Base-by-base conservation (phyloP, 1,140 invertebrate species). In the Lethrus apterus region DNA sequence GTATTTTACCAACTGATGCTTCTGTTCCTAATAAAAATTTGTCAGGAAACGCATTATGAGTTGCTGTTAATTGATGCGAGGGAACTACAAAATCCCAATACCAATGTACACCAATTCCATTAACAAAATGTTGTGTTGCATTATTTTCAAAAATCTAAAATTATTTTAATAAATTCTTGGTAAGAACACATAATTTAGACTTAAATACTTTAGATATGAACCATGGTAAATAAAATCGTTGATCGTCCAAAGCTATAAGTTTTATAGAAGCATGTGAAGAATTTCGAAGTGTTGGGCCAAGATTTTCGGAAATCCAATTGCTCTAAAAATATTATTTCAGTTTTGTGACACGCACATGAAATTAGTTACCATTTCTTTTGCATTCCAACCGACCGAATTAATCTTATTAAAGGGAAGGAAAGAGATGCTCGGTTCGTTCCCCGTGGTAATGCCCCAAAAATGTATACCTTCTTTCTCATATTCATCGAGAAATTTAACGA, bases 41-140 rank as follows among this genome's bases (percentile, higher is more conserved):
- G 26, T 86, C 70, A 0, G 86, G 84, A 60, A 77, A 77, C 0
- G 87, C 84, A 61, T 77, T 76, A 3, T 67, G 55, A 7, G 70
- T 50, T 56, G 60, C 29, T 20, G 74, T 80, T 78, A 1, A 73
- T 74, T 4, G 60, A 32, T 21, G 0, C 91, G 57, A 1, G 78
- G 44, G 2, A 51, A 46, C 0, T 76, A 55, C 0, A 77, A 69
- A 4, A 75, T 59, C 83, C 30, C 58, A 72, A 59, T 83, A 93
- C 83, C 83, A 93, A 63, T 93, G 90, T 1, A 90, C 73, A 1
- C 72, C 88, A 3, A 91, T 70, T 11, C 88, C 89, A 60, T 81
- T 76, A 11, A 90, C 69, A 62, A 84, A 92, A 11, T 81, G 59
- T 17, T 74, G 57, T 0, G 77, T 74, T 1, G 32, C 46, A 20